Conservation (phyloP, 2,888 invertebrate species). For the Rhagonycha lutea region DNA sequence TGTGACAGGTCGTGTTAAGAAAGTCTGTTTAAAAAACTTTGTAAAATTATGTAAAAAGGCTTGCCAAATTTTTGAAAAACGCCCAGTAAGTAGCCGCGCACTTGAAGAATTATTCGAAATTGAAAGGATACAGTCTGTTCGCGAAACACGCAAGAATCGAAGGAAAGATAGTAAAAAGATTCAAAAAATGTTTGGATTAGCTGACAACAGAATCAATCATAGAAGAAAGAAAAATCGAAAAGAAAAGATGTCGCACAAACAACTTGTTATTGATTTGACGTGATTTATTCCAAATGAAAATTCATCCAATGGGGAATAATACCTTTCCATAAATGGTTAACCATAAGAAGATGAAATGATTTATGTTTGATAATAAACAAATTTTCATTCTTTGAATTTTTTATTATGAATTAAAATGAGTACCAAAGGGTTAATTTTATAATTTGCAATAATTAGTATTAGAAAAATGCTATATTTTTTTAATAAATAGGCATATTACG, state of each 20-base stretch:
- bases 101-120: slow-evolving; percentile 16
- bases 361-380: background rate
- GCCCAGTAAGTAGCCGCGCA: slow-evolving; percentile 12
- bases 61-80: slow-evolving; percentile 38
- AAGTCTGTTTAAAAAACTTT: slow-evolving; percentile 43
- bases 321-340: too few species aligned
- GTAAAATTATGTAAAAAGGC: slow-evolving; percentile 45
- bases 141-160: background rate
- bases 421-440: background rate
- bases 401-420: background rate
- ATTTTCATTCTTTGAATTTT: background rate
- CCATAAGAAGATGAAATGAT: too few species aligned
- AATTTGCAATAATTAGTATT: background rate
- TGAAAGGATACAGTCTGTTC: background rate
- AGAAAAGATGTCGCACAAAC: background rate
- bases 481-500: background rate
- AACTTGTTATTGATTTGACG: too few species aligned
- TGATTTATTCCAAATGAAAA: too few species aligned
- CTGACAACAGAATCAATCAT: accelerated
- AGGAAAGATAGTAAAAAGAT: background rate
- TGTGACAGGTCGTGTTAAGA: slow-evolving; percentile 53
- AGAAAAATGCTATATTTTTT: background rate
- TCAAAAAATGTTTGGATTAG: background rate
- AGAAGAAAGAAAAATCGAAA: background rate
- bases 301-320: too few species aligned